Evolutionary conservation across 2,888 invertebrate species (phyloP).

Genomic region (Drosophila eohydei): DNA sequence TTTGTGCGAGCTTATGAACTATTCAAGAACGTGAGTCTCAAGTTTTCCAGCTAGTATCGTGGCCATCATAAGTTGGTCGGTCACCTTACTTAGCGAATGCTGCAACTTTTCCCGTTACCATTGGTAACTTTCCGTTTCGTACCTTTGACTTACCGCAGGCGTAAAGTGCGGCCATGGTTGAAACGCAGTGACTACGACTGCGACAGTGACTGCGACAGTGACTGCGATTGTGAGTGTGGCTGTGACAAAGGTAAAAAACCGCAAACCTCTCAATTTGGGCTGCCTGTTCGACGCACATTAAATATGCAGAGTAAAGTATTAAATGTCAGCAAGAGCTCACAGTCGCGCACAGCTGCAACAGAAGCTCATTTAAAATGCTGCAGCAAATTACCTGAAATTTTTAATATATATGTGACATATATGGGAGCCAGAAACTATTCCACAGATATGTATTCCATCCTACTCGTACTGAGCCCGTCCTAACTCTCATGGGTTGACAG

Average conservation of each 20-base stretch:
- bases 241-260: conserved; percentile 19
- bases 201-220: background rate
- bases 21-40: conserved; percentile 39
- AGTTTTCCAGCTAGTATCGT: conserved; percentile 26
- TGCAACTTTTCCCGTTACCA: conserved; percentile 25
- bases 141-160: background rate
- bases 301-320: conserved; percentile 54
- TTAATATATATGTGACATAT: background rate
- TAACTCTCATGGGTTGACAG: no score
- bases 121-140: conserved; percentile 3
- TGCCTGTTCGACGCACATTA: conserved; percentile 34
- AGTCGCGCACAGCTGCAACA: conserved; percentile 26
- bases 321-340: conserved; percentile 24
- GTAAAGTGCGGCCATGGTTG: conserved; percentile 5
- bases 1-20: conserved; percentile 22
- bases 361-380: conserved; percentile 27
- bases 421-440: background rate
- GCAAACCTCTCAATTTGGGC: conserved; percentile 41
- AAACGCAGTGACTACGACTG: background rate
- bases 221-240: background rate
- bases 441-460: background rate
- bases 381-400: conserved; percentile 16
- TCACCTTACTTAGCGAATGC: conserved; percentile 21
- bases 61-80: conserved; percentile 36
- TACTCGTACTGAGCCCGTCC: no score